Conservation (phyloP, 1,140 invertebrate species). For the Brevipalpus yothersi region DNA sequence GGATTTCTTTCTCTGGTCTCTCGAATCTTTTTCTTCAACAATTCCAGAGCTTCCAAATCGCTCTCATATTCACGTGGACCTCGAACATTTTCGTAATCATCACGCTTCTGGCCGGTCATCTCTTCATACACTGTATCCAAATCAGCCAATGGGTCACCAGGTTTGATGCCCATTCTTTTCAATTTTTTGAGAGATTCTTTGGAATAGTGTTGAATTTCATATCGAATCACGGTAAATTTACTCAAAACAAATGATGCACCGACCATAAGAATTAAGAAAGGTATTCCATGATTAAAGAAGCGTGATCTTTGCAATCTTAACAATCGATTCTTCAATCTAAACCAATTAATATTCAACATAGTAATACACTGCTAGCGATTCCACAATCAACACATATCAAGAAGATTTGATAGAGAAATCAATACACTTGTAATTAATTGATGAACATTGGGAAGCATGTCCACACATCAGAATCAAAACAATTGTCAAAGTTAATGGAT, state of each 20-base stretch:
- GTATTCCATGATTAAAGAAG: neutral
- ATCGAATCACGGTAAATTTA: neutral
- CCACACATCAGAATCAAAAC: too few relatives aligned
- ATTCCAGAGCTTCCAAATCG: neutral
- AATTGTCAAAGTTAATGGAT: too few relatives aligned
- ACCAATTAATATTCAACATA: neutral
- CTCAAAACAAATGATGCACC: neutral
- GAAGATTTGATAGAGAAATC: too few relatives aligned
- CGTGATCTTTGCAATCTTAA: neutral
- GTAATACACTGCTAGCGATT: neutral
- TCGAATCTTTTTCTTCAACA: neutral
- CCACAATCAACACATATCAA: too few relatives aligned
- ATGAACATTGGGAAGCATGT: too few relatives aligned
- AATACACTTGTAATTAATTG: too few relatives aligned
- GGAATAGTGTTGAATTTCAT: neutral
- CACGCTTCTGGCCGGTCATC: neutral
- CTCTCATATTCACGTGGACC: neutral
- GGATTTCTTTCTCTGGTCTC: neutral
- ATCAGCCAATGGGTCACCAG: neutral
- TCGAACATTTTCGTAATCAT: neutral
- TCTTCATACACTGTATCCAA: neutral
- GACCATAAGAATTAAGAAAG: neutral
- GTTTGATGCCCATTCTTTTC: neutral
- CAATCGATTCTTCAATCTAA: neutral
- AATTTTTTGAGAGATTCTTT: neutral